These are phyloP conservation scores for Prochilodus magdalenae DNA, from an alignment of 2,113 vertebrate genomes.

Conservation along the genomic window DNA sequence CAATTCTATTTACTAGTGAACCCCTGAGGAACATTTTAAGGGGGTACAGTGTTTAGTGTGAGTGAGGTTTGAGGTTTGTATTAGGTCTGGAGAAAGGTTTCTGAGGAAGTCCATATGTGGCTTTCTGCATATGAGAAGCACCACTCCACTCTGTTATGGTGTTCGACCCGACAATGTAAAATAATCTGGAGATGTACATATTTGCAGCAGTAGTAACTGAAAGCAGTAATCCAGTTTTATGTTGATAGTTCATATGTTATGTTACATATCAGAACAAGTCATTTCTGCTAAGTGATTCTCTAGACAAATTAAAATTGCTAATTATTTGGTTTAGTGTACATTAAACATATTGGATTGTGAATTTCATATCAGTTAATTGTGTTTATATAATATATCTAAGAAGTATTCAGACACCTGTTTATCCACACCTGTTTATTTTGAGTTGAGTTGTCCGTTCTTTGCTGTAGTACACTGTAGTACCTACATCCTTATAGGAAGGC, in stretches of 20 bases:
- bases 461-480: background rate
- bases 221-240: background rate
- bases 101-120: background rate
- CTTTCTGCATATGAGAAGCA: background rate
- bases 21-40: too few species aligned
- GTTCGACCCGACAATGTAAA: too few species aligned
- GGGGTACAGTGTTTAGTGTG: too few species aligned
- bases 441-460: background rate
- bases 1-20: too few species aligned
- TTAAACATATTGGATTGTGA: background rate
- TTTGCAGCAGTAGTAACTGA: too few species aligned
- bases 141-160: too few species aligned
- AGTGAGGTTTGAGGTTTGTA: background rate
- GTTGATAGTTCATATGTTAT: background rate
- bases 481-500: background rate
- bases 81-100: background rate
- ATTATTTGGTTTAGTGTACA: background rate
- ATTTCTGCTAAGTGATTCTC: background rate
- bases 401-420: background rate
- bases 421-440: background rate
- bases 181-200: too few species aligned
- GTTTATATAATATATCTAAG: background rate
- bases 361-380: background rate
- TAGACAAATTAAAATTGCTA: too few species aligned
- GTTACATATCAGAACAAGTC: background rate